Evolutionary conservation across 2,888 invertebrate species (phyloP).

Genomic region (Timema cristinae): DNA sequence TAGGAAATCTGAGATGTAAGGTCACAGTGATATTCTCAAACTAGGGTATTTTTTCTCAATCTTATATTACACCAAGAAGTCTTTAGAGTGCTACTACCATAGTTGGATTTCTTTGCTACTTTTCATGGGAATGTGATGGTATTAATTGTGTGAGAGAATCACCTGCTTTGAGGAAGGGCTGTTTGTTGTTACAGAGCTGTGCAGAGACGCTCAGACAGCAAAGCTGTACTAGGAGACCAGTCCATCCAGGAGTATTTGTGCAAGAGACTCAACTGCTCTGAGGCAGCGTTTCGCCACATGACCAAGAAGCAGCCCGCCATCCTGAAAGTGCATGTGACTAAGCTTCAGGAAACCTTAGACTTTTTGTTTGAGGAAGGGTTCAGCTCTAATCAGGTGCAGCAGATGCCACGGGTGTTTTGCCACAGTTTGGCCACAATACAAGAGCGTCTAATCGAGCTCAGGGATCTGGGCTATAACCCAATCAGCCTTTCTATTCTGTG

Average conservation of each 20-base stretch:
- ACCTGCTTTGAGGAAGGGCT: no score
- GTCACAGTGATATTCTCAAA: no score
- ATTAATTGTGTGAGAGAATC: no score
- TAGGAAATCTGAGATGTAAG: no score
- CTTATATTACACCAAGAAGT: no score
- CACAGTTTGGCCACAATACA: slow-evolving; percentile 55
- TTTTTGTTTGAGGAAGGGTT: slow-evolving; percentile 54
- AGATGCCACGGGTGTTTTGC: slow-evolving; percentile 53
- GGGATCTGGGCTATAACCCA: slow-evolving; percentile 47
- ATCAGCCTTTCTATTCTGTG: slow-evolving; percentile 54
- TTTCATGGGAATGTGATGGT: no score
- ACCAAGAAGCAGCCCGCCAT: slow-evolving; percentile 52
- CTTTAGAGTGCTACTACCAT: no score
- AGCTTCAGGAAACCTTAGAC: slow-evolving; percentile 58
- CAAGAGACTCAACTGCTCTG: slow-evolving; percentile 49
- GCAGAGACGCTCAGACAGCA: slow-evolving; percentile 42
- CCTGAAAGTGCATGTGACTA: slow-evolving; percentile 52
- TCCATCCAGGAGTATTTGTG: slow-evolving; percentile 53
- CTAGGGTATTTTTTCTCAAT: no score
- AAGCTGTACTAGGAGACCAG: slow-evolving; percentile 51
- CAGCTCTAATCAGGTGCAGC: slow-evolving; percentile 50
- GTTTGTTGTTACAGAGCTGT: slow-evolving; percentile 41
- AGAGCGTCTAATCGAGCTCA: slow-evolving; percentile 50
- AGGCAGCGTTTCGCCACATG: slow-evolving; percentile 49
- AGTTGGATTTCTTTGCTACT: no score